These are phyloP conservation scores for Drosophila leonis DNA, from an alignment of 2,888 invertebrate genomes.

Conservation along the genomic window DNA sequence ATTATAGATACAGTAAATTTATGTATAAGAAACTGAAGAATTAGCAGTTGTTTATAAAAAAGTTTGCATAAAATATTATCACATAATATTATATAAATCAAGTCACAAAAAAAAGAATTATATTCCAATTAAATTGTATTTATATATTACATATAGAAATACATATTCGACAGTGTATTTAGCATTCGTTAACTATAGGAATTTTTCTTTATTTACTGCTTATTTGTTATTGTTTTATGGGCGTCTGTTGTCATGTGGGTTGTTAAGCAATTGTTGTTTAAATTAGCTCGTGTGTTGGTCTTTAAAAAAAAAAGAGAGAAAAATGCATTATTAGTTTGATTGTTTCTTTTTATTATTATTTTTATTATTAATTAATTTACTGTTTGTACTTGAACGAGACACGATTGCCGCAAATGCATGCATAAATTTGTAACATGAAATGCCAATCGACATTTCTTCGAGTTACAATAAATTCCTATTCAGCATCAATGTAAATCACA, in stretches of 20 bases:
- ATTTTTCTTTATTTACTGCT: background rate
- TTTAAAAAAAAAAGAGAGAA: constrained; percentile 8
- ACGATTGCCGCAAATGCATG: constrained; percentile 33
- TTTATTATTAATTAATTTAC: constrained; percentile 61
- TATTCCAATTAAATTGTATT: background rate
- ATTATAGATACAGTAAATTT: background rate
- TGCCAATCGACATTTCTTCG: constrained; percentile 37
- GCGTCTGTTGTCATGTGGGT: constrained; percentile 50
- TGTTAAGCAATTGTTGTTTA: constrained; percentile 44
- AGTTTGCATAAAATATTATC: background rate
- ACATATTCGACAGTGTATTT: background rate
- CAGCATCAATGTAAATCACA: constrained; percentile 61
- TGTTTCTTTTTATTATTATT: constrained; percentile 10
- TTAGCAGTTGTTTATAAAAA: background rate
- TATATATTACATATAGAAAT: background rate
- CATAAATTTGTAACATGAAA: constrained; percentile 26
- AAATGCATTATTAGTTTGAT: constrained; percentile 12
- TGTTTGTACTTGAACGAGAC: constrained; percentile 60
- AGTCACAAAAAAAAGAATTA: background rate
- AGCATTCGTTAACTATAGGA: background rate
- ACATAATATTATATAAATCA: background rate
- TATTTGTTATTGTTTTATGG: constrained; percentile 26
- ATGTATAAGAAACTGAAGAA: background rate
- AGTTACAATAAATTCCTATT: constrained; percentile 14
- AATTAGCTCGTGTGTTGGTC: constrained; percentile 58